Conservation (phyloP, 2,888 invertebrate genomes). For the Eupeodes luniger region DNA sequence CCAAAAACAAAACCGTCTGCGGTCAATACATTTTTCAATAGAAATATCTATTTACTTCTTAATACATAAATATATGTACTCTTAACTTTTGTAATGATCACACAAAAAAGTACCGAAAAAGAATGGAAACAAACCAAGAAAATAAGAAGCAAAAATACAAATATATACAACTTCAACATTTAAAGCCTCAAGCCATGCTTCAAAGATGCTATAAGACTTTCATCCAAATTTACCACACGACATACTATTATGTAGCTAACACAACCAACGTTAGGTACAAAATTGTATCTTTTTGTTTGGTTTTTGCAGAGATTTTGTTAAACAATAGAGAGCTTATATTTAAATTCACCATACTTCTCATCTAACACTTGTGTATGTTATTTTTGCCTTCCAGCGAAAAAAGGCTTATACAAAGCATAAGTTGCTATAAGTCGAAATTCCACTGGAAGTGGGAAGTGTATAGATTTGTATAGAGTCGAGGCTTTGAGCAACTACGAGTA, state of each 20-base stretch:
- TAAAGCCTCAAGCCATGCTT: conserved; percentile 40
- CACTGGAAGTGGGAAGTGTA: conserved; percentile 35
- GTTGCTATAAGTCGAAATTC: background rate
- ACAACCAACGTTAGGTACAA: conserved; percentile 50
- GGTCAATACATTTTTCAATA: conserved; percentile 59
- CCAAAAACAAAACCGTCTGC: conserved; percentile 37
- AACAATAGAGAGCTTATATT: conserved; percentile 52
- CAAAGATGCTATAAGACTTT: conserved; percentile 23
- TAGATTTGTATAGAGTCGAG: background rate
- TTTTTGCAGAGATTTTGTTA: conserved; percentile 49
- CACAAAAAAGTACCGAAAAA: conserved; percentile 23
- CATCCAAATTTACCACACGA: conserved; percentile 19
- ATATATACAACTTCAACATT: conserved; percentile 10
- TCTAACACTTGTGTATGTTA: conserved; percentile 2
- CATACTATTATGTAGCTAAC: conserved; percentile 30
- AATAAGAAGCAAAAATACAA: background rate
- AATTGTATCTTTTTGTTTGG: conserved; percentile 41
- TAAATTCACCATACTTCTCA: conserved; percentile 55
- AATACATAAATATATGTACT: no score
- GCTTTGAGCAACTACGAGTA: background rate
- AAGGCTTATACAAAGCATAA: conserved; percentile 18
- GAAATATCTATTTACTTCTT: conserved; percentile 2
- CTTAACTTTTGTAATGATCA: conserved; percentile 25
- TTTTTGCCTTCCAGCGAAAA: conserved; percentile 36
- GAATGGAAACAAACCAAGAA: conserved; percentile 10